Conservation (phyloP, 2,113 vertebrate species). For the Tachuris rubrigastra region DNA sequence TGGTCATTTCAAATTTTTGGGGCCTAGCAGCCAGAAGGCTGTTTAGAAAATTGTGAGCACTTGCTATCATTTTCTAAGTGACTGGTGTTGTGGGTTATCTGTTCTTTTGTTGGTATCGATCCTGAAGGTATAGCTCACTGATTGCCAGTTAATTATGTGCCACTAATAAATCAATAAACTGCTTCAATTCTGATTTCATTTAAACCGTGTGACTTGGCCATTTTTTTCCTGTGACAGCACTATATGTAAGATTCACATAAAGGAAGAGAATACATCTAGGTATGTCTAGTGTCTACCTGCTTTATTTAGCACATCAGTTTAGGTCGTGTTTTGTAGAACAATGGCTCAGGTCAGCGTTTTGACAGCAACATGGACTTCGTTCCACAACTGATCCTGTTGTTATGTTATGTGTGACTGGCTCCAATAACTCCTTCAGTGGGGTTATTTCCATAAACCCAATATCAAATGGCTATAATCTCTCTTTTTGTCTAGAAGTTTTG, state of each 20-base stretch:
- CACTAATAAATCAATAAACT: slow-evolving; percentile 43
- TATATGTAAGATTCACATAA: background rate
- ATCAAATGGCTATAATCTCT: background rate
- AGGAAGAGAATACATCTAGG: background rate
- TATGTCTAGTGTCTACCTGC: background rate
- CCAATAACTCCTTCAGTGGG: background rate
- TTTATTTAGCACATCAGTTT: background rate
- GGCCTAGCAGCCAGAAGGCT: background rate
- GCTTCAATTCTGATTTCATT: background rate
- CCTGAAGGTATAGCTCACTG: background rate
- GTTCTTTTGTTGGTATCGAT: background rate
- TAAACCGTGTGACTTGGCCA: background rate
- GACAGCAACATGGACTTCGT: background rate
- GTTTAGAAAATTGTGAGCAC: background rate
- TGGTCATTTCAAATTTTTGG: background rate
- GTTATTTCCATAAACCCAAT: background rate
- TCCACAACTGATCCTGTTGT: background rate
- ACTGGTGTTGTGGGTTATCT: background rate
- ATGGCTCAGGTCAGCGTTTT: background rate
- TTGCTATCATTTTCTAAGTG: background rate
- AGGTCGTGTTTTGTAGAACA: background rate
- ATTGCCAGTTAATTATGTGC: background rate
- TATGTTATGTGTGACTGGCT: background rate
- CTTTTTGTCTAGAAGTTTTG: background rate
- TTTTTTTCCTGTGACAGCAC: background rate